These are phyloP conservation scores for Indicator maculatus DNA, from an alignment of 2,113 vertebrate genomes.

Conservation along the genomic window DNA sequence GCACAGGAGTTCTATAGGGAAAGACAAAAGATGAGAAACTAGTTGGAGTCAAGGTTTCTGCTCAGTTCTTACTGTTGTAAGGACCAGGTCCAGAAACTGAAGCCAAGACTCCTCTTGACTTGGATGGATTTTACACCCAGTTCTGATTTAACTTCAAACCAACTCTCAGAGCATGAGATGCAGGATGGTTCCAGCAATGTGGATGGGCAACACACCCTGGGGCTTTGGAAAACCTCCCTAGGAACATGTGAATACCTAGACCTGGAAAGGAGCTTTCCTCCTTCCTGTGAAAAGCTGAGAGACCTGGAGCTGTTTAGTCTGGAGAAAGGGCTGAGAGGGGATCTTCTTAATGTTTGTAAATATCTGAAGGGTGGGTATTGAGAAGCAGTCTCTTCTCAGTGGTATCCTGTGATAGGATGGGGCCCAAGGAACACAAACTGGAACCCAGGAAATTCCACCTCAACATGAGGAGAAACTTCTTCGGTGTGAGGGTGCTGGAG, in stretches of 20 bases:
- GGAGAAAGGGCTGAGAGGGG: too few relatives aligned
- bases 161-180: background rate
- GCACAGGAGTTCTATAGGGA: background rate
- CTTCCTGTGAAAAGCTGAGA: background rate
- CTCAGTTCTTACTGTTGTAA: background rate
- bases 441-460: too few relatives aligned
- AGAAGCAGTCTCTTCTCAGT: too few relatives aligned
- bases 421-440: too few relatives aligned
- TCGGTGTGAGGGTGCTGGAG: too few relatives aligned
- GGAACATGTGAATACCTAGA: background rate
- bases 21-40: background rate
- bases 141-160: background rate
- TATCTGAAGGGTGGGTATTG: too few relatives aligned
- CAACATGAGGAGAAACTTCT: too few relatives aligned
- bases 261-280: background rate
- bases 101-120: background rate
- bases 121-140: background rate
- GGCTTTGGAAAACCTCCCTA: background rate
- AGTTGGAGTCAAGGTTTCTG: background rate
- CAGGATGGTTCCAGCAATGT: background rate
- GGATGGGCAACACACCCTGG: background rate
- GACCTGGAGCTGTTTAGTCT: too few relatives aligned
- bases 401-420: too few relatives aligned
- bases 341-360: too few relatives aligned
- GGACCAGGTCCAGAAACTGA: background rate